Evolutionary conservation across 1,140 invertebrate genomes (phyloP), one percentile per base, ranked within the genome.

Genomic region (Mactra quadrangularis): DNA sequence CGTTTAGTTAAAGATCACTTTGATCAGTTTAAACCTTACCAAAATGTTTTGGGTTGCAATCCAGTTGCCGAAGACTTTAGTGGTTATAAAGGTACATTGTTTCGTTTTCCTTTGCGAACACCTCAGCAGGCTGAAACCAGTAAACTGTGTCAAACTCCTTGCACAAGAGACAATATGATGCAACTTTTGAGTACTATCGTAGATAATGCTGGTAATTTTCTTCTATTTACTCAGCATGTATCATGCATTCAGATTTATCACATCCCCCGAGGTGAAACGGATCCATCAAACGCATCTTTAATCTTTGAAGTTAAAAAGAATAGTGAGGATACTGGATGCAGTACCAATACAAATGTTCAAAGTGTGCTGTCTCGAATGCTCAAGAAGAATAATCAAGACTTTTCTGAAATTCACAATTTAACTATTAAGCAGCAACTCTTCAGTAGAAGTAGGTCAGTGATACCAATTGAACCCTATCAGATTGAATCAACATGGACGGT

Each of bases 151-250:
- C 57, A 85, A 27, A 62, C 76, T 41, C 70, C 79, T 27, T 88
- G 87, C 70, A 66, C 85, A 6, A 68, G 81, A 29, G 66, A 57
- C 13, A 83, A 89, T 53, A 64, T 89, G 15, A 66, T 52, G 38
- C 31, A 64, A 0, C 81, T 90, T 3, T 82, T 90, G 13, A 45
- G 74, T n/a, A 78, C 85, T 38, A 50, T 89, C 1, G 41, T 85
- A 4, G 66, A 84, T 50, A 57, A 71, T 25, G 83, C 86, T 3
- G 85, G 85, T 33, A 82, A 82, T 38, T 17, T 89, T 15, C 72
- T 90, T 3, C 66, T 90, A 35, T 90, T 90, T 60, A 88, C 86
- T 6, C 89, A 89, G 59, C 86, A 88, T 70, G 85, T 90, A 15
- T 62, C 45, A 41, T 83, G 68, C 66, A 55, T 90, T 22, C 41